Conservation (phyloP, 2,888 invertebrate genomes). For the Ischnura elegans region DNA sequence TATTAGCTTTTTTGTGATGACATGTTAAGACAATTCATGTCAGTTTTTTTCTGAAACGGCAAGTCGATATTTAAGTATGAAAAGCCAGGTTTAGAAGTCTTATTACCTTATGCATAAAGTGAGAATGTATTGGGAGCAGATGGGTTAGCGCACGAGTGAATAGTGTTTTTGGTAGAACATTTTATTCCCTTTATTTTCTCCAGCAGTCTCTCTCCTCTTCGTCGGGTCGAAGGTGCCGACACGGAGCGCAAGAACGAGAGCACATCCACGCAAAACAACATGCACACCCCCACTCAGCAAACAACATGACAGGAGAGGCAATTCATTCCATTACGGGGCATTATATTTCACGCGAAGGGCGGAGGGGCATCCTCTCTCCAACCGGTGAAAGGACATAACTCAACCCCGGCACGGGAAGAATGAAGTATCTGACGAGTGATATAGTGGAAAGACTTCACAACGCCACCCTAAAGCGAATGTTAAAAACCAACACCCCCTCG, state of each 20-base stretch:
- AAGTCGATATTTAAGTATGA: too few species aligned
- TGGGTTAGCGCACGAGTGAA: too few species aligned
- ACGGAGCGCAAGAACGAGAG: background rate
- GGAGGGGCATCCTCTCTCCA: background rate
- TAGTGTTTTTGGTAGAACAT: too few species aligned
- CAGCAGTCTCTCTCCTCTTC: background rate
- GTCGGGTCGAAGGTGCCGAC: background rate
- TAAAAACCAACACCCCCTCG: background rate
- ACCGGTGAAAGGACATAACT: conserved; percentile 50
- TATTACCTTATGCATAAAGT: too few species aligned
- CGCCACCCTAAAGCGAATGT: background rate
- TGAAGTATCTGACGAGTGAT: conserved; percentile 57
- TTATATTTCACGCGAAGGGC: conserved; percentile 26
- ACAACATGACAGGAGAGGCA: conserved; percentile 19
- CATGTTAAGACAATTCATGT: too few species aligned
- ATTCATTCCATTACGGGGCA: conserved; percentile 53
- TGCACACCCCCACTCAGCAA: background rate
- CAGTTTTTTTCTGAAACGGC: too few species aligned
- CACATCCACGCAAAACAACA: background rate
- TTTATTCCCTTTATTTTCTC: too few species aligned
- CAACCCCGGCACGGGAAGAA: background rate
- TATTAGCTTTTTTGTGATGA: too few species aligned
- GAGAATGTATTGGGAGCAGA: too few species aligned
- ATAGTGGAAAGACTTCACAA: background rate
- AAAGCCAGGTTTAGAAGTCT: too few species aligned